Percentiles rank a stretch among this genome's conserved stretches.
phyloP scores from a whole-genome alignment of 2,888 invertebrate species.

The Polyploca ridens region DNA sequence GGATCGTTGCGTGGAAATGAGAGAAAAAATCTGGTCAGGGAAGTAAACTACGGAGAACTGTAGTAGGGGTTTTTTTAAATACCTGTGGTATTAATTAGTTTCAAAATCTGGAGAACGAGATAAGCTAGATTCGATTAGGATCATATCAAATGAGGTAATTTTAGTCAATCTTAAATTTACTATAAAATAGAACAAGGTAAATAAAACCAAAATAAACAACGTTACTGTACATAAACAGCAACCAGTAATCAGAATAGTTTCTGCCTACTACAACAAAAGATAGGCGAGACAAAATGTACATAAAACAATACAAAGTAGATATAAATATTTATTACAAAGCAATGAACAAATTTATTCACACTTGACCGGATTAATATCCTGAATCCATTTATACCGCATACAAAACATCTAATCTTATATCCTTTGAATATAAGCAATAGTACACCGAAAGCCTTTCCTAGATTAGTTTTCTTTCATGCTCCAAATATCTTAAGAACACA shows the following conservation, averaged over 20 bases:
- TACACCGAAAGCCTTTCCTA: constrained; percentile 39
- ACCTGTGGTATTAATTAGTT: neutral
- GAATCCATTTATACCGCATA: neutral
- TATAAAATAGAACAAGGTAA: too few species aligned
- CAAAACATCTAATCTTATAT: constrained; percentile 2
- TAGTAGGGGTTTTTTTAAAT: neutral
- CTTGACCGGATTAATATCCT: neutral
- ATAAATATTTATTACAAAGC: neutral
- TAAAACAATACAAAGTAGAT: neutral
- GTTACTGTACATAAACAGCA: too few species aligned
- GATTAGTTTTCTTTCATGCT: constrained; percentile 43
- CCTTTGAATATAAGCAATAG: constrained; percentile 37
- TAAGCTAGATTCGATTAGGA: neutral
- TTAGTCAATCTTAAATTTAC: too few species aligned
- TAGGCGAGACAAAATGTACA: neutral
- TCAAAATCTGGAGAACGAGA: neutral
- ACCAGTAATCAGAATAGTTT: too few species aligned
- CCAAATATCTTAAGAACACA: constrained; percentile 15
- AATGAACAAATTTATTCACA: neutral
- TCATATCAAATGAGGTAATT: too few species aligned
- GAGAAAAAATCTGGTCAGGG: neutral
- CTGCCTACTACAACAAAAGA: too few species aligned
- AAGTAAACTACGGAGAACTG: neutral
- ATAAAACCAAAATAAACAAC: too few species aligned
- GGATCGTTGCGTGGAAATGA: neutral